Base-by-base conservation (phyloP, 2,113 vertebrate species). In the Psittacara wagleri region DNA sequence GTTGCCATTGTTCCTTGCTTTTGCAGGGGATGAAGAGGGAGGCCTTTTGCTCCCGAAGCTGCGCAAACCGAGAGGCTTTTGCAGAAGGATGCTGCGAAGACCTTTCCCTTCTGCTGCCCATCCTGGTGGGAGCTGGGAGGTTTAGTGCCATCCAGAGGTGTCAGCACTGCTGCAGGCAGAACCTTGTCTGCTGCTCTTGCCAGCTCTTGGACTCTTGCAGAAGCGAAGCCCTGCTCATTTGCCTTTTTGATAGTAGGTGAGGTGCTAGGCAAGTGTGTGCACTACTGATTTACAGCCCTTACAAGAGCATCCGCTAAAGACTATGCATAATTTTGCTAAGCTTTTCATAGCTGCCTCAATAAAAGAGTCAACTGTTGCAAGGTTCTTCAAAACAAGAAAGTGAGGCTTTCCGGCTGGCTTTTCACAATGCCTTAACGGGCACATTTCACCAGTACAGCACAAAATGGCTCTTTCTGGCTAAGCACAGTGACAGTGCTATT, bases 161-260 rank as follows among this genome's bases (percentile, higher is more conserved):
- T 61, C 67, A 75, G 23, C 24, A 33, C 17, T 17, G 9, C n/a
- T 46, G 63, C 27, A 25, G 48, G 23, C 37, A 66, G 62, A 24
- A 39, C 48, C 44, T 52, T 48, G 23, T 87, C 25, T 2, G 1
- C 39, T 69, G 29, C 28, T 61, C 8, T 27, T 44, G 28, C 28
- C 0, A 1, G 25, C 37, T 70, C 0, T 0, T 68, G 63, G n/a
- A n/a, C 25, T 88, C 67, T 44, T 57, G 79, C 14, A 73, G 57
- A 77, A 82, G 17, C 3, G 0, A 35, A 79, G 29, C 28, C 16
- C 48, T 54, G 27, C 13, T 61, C 3, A 0, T 68, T 86, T 51
- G 23, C 72, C 55, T 41, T 48, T 54, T 41, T 37, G n/a, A 17
- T 27, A 10, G 29, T 15, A 59, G 77, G 12, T 24, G 66, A 72